Percentiles rank a stretch among this genome's conserved stretches.
These are phyloP conservation scores for Drosophila grimshawi DNA, from an alignment of 1,140 invertebrate genomes.

Conservation along the genomic window DNA sequence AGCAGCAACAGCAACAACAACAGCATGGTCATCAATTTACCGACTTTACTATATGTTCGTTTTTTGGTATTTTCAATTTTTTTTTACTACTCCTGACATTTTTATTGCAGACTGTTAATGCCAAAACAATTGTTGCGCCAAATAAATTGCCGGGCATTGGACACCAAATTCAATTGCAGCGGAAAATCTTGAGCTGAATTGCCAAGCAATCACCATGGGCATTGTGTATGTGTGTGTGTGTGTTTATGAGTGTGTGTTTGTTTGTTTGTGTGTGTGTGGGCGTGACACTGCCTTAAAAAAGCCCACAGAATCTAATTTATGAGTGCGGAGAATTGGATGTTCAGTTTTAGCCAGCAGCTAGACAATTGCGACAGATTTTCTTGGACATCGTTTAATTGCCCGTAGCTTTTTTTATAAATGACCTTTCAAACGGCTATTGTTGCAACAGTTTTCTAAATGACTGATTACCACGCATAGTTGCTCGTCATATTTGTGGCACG, in stretches of 20 bases:
- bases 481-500: slow-evolving; percentile 37
- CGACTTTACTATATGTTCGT: slow-evolving; percentile 4
- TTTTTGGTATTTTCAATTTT: not conserved
- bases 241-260: not conserved
- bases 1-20: slow-evolving; percentile 6
- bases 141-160: slow-evolving; percentile 53
- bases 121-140: slow-evolving; percentile 75
- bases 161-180: slow-evolving; percentile 59
- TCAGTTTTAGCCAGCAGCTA: not conserved
- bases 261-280: slow-evolving; percentile 6
- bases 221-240: not conserved
- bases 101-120: slow-evolving; percentile 61
- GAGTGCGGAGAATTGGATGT: no score
- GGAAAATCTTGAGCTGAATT: slow-evolving; percentile 37
- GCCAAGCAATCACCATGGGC: slow-evolving; percentile 41
- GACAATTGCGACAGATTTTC: slow-evolving; percentile 17
- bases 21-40: slow-evolving; percentile 50
- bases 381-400: slow-evolving; percentile 12
- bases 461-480: slow-evolving; percentile 36
- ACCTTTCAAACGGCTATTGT: slow-evolving; percentile 17
- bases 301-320: no score
- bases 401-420: slow-evolving; percentile 24
- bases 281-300: slow-evolving; percentile 20
- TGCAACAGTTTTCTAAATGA: slow-evolving; percentile 49
- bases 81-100: not conserved